Percentiles rank a stretch among this genome's conserved stretches.
Evolutionary conservation across 2,888 invertebrate species (phyloP).

Genomic region (Oligia fasciuncula): DNA sequence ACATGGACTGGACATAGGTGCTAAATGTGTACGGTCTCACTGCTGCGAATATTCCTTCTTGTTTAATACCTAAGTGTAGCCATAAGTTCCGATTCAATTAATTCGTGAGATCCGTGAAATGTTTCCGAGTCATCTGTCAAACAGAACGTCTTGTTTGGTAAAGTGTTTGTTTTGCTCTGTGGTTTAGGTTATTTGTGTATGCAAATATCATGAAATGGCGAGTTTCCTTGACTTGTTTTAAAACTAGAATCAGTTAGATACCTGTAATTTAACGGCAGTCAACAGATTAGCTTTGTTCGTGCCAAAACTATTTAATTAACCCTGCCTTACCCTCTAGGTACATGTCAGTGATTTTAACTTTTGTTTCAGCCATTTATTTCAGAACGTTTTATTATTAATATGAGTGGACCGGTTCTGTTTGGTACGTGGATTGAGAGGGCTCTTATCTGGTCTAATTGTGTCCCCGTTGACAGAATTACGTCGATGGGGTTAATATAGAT

Average conservation of each 20-base stretch:
- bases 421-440: slow-evolving; percentile 68
- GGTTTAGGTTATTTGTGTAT: slow-evolving; percentile 24
- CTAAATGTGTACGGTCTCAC: slow-evolving; percentile 62
- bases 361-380: slow-evolving; percentile 38
- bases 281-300: slow-evolving; percentile 39
- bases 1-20: too few relatives aligned
- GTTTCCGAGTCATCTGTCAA: slow-evolving; percentile 31
- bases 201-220: slow-evolving; percentile 32
- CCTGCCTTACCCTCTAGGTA: slow-evolving; percentile 14
- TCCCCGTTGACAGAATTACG: slow-evolving; percentile 82
- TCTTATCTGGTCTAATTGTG: slow-evolving; percentile 75
- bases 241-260: slow-evolving; percentile 22
- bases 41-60: slow-evolving; percentile 68
- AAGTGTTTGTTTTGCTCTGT: slow-evolving; percentile 12
- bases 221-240: slow-evolving; percentile 20
- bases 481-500: slow-evolving; percentile 76
- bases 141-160: slow-evolving; percentile 29
- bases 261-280: slow-evolving; percentile 27
- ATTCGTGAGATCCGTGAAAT: slow-evolving; percentile 43
- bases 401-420: slow-evolving; percentile 28
- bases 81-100: slow-evolving; percentile 59
- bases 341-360: slow-evolving; percentile 38
- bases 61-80: slow-evolving; percentile 68
- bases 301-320: slow-evolving; percentile 58
- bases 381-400: slow-evolving; percentile 38